Percentiles rank a stretch among this genome's conserved stretches.
Evolutionary conservation across 2,113 vertebrate genomes (phyloP).

Genomic region (Hirundichthys speculiger): DNA sequence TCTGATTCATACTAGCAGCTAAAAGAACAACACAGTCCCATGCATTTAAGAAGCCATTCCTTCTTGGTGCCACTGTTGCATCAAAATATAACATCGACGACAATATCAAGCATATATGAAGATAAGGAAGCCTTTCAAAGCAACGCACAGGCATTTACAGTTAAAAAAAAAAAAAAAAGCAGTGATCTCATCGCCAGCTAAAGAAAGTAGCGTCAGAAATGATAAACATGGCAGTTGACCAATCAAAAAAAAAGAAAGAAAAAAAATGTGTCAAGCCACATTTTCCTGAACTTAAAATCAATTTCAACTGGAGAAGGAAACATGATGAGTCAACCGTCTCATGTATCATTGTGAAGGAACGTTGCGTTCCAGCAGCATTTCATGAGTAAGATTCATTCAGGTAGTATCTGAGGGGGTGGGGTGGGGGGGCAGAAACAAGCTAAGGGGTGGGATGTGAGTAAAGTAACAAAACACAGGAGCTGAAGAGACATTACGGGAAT

Average conservation of each 20-base stretch:
- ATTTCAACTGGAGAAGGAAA: not conserved
- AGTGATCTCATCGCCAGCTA: not conserved
- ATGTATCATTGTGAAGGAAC: slow-evolving; percentile 70
- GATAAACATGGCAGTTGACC: slow-evolving; percentile 76
- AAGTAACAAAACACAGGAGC: slow-evolving; percentile 53
- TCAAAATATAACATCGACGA: not conserved
- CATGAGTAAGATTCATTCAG: slow-evolving; percentile 29
- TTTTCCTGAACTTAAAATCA: not conserved
- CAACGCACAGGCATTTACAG: slow-evolving; percentile 15
- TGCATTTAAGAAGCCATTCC: slow-evolving; percentile 44
- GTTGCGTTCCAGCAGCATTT: slow-evolving; percentile 28
- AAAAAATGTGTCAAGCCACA: no score
- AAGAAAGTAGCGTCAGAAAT: slow-evolving; percentile 37
- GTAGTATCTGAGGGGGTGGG: slow-evolving; percentile 21
- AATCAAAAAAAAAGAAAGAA: no score
- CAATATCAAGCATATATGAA: no score
- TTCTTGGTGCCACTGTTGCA: not conserved
- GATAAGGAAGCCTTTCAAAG: slow-evolving; percentile 7
- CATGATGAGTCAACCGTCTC: slow-evolving; percentile 67
- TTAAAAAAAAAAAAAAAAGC: not conserved
- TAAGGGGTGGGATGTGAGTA: slow-evolving; percentile 15
- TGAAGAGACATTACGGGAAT: slow-evolving; percentile 74
- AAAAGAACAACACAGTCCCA: slow-evolving; percentile 12
- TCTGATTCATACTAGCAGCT: no score
- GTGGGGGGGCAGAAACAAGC: slow-evolving; percentile 31